Evolutionary conservation across 2,888 invertebrate species (phyloP), one percentile per base, ranked within the genome.

Genomic region (Timandra comae): DNA sequence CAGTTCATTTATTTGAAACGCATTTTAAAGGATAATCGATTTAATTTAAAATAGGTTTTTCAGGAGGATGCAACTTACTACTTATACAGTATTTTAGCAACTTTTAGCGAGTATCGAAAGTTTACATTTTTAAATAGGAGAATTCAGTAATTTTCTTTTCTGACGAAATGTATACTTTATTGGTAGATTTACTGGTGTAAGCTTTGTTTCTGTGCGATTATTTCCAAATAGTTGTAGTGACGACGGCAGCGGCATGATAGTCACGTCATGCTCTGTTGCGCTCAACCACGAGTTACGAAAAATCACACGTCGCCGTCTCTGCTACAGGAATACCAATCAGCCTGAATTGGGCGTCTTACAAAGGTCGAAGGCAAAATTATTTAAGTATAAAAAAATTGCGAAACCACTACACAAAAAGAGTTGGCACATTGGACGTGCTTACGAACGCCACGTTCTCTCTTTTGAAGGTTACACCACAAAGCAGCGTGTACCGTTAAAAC

Each of bases 361-460:
- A 82, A 84, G 82, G 82, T 84, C 81, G 79, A 66, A 84, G 80
- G 78, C 80, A 76, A 82, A 77, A 74, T 76, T 62, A 74, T 78
- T 79, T 78, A n/a, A n/a, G n/a, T n/a, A 78, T 71, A 74, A 76
- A 75, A 56, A 69, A 78, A 78, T 85, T 82, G 62, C 78, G 79
- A 82, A 84, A 84, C 67, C 38, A 54, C 59, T 53, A 71, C 72
- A 66, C 76, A 71, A 73, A 71, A 77, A 74, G 67, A 80, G 79
- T 85, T 85, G 79, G 78, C 71, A 68, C 81, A 84, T 76, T 75
- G 75, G 62, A 81, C 85, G 84, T 85, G 85, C 73, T 72, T 61
- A 66, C 71, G 66, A 50, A 63, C 62, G 68, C 63, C 59, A 66
- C 81, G 78, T 81, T 82, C 80, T 82, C 81, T 81, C 80, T 80